A percentile compares a stretch with the other conserved stretches of the same genome.
Evolutionary conservation across 1,140 invertebrate genomes (phyloP).

Genomic region (Saccostrea cuccullata): DNA sequence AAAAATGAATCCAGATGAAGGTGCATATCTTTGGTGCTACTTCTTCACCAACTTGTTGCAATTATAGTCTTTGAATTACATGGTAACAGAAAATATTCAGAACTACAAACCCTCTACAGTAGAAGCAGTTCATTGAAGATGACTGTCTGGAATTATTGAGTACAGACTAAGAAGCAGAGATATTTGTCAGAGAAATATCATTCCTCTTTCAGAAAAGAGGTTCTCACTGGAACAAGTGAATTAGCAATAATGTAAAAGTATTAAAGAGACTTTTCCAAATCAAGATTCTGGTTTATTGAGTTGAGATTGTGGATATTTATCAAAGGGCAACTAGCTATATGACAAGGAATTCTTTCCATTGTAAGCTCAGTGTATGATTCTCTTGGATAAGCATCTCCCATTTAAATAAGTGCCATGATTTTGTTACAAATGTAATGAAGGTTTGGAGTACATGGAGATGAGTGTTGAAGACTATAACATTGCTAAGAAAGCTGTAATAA

Average conservation of each 20-base stretch:
- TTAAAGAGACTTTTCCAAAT: slow-evolving; percentile 23
- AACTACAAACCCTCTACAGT: background rate
- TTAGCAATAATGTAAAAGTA: no score
- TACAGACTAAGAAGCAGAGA: background rate
- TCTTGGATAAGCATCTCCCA: slow-evolving; percentile 48
- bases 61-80: slow-evolving; percentile 5
- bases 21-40: slow-evolving; percentile 45
- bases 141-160: background rate
- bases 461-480: slow-evolving; percentile 61
- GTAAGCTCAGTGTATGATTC: slow-evolving; percentile 57
- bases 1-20: slow-evolving; percentile 32
- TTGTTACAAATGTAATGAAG: slow-evolving; percentile 52
- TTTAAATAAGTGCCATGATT: slow-evolving; percentile 34
- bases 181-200: slow-evolving; percentile 27
- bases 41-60: slow-evolving; percentile 41
- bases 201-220: slow-evolving; percentile 16
- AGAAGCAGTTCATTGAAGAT: background rate
- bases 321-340: slow-evolving; percentile 41
- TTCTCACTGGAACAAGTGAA: no score
- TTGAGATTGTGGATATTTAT: slow-evolving; percentile 52
- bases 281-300: slow-evolving; percentile 45
- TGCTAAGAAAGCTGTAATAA: slow-evolving; percentile 70
- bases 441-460: slow-evolving; percentile 47
- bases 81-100: background rate
- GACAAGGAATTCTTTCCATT: slow-evolving; percentile 56